A percentile compares a stretch with the other conserved stretches of the same genome.
phyloP scores from a whole-genome alignment of 2,888 invertebrate species.

The Calliphora vomitoria region DNA sequence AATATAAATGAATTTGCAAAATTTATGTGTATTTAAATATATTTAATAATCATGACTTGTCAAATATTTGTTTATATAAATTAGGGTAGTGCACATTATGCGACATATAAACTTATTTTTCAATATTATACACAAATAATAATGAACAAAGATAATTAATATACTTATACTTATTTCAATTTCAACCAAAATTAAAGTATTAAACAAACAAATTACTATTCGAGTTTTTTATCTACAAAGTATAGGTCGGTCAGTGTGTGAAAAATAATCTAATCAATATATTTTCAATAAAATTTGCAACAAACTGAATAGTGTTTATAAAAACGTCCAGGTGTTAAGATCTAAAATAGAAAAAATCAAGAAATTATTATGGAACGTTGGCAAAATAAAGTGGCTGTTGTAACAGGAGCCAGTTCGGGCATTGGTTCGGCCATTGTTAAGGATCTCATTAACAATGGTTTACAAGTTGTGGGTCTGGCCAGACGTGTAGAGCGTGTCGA shows the following conservation, averaged over 20 bases:
- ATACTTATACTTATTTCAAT: too few relatives aligned
- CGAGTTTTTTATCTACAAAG: neutral
- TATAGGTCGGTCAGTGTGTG: slow-evolving; percentile 2
- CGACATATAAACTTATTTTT: too few relatives aligned
- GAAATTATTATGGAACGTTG: slow-evolving; percentile 85
- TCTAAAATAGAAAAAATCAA: neutral
- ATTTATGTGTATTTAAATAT: too few relatives aligned
- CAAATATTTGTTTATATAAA: neutral
- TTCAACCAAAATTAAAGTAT: neutral
- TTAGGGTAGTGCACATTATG: too few relatives aligned
- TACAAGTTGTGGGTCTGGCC: slow-evolving; percentile 86
- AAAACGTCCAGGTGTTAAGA: slow-evolving; percentile 18
- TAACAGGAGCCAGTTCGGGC: slow-evolving; percentile 88
- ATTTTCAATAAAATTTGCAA: neutral
- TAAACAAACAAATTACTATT: neutral
- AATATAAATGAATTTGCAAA: too few relatives aligned
- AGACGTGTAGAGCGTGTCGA: slow-evolving; percentile 79
- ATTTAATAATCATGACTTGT: too few relatives aligned
- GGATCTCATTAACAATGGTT: slow-evolving; percentile 85
- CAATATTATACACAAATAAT: too few relatives aligned
- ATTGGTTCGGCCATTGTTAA: slow-evolving; percentile 86
- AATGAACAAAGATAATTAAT: too few relatives aligned
- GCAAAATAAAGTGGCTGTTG: slow-evolving; percentile 86
- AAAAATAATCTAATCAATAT: slow-evolving; percentile 28
- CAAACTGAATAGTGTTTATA: slow-evolving; percentile 17